Base-by-base conservation (phyloP, 2,113 vertebrate genomes). In the Mobula hypostoma region DNA sequence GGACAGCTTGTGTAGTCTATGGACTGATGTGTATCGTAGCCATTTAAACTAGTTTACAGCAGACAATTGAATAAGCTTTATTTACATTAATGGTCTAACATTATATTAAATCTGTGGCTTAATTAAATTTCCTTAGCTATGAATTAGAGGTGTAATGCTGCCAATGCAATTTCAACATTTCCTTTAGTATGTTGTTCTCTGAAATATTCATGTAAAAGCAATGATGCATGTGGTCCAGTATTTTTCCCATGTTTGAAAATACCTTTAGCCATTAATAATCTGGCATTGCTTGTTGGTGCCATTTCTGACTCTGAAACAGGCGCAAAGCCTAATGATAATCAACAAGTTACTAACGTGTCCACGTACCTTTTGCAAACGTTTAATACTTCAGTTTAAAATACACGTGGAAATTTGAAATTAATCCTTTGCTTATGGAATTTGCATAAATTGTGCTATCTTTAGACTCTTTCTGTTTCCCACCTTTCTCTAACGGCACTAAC, bases 81-180 rank as follows among this genome's bases (percentile, higher is more conserved):
- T 74, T 74, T 93, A 76, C 12, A 66, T 8, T 90, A 66, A 90
- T 90, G 85, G 36, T 40, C 27, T 93, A 76, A 5, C 91, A 93
- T 7, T 70, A 48, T 24, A 48, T 48, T 72, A 76, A 93, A 74
- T 7, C 40, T 21, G 32, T 93, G 17, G 70, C 8, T 93, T 93
- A 48, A 93, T 72, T 24, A 74, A 93, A 93, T 76, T 74, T 93
- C 11, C 40, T 21, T 29, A 1, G 36, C 19, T 9, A 17, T 74
- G 70, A 40, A 7, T 6, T 29, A 56, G 70, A 56, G 14, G 68
- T 2, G 72, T 48, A 56, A 27, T 36, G 7, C 29, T 36, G 63
- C 88, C 32, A 70, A 15, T 91, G 88, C n/a, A 70, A 36, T 68
- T 91, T 91, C 24, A 74, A 74, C 36, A 27, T 15, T 76, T 93